Base-by-base conservation (phyloP, 2,797 vertebrate species). In the Siniperca obscura region DNA sequence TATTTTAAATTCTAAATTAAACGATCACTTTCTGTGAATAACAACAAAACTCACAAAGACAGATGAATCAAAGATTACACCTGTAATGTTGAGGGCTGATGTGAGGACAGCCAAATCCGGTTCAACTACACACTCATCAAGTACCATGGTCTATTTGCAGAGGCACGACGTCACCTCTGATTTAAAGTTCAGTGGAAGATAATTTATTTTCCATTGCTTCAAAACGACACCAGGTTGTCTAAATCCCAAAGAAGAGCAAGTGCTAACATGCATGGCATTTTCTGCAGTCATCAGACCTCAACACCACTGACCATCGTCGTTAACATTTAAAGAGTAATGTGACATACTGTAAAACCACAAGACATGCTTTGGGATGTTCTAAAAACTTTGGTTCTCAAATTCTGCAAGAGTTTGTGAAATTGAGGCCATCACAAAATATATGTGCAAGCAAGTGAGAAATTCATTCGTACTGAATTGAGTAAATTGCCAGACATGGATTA, bases 401-500 rank as follows among this genome's bases (percentile, higher is more conserved):
- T 77, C 65, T 68, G 46, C 48, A 25, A 3, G 7, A 36, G 19
- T 50, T 46, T 66, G 64, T 44, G 25, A 42, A 79, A 76, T 12
- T 38, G 16, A 68, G 34, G 38, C 42, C 25, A 42, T 69, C 13
- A 34, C 25, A 34, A 74, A 81, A 60, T 53, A 44, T 19, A 19
- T 38, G 59, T 38, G 44, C 22, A 46, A 52, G 46, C 30, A 25
- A 71, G 71, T 34, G 70, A 60, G 73, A 70, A 70, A 74, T 53
- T 2, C 62, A 69, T 52, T n/a, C 19, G 40, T 10, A 46, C 14
- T 61, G 22, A 64, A 73, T 19, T 25, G 53, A 74, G 40, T 38
- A 34, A 71, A 83, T 66, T 82, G 76, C 64, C 59, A 64, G 76
- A 84, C 61, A 22, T 57, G 74, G 80, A 81, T 80, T 84, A 75